Conservation (phyloP, 2,113 vertebrate genomes). For the Tragelaphus buxtoni region DNA sequence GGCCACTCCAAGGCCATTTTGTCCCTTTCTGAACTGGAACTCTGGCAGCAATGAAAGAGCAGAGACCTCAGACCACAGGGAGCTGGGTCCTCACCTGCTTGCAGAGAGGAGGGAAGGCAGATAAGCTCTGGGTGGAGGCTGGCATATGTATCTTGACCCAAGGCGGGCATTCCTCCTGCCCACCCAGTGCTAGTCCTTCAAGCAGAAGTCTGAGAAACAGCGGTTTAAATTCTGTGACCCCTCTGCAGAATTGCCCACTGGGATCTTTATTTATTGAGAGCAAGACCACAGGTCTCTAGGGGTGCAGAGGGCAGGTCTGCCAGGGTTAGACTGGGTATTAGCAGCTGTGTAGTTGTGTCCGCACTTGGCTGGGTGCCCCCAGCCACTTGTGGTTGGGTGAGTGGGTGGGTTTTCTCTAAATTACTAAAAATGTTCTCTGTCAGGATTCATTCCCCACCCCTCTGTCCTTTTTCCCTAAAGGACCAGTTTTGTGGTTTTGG, state of each 20-base stretch:
- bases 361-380: rapidly evolving
- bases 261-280: background rate
- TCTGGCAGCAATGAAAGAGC: rapidly evolving
- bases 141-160: background rate
- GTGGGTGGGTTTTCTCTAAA: background rate
- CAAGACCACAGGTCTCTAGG: background rate
- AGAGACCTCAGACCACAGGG: background rate
- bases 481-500: background rate
- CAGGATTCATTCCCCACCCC: background rate
- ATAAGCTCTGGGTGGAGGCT: background rate
- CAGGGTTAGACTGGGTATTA: background rate
- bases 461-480: background rate
- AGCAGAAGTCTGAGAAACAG: background rate
- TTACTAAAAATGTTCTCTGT: background rate
- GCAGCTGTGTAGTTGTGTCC: background rate
- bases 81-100: background rate
- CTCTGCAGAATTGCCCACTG: background rate
- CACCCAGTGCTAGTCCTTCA: background rate
- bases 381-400: background rate
- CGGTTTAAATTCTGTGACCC: background rate
- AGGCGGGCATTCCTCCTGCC: background rate
- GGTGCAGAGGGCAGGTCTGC: background rate
- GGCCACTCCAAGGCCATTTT: background rate
- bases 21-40: background rate
- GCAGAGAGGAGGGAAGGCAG: background rate